Evolutionary conservation across 2,797 vertebrate genomes (phyloP).

Genomic region (Salmo trutta): DNA sequence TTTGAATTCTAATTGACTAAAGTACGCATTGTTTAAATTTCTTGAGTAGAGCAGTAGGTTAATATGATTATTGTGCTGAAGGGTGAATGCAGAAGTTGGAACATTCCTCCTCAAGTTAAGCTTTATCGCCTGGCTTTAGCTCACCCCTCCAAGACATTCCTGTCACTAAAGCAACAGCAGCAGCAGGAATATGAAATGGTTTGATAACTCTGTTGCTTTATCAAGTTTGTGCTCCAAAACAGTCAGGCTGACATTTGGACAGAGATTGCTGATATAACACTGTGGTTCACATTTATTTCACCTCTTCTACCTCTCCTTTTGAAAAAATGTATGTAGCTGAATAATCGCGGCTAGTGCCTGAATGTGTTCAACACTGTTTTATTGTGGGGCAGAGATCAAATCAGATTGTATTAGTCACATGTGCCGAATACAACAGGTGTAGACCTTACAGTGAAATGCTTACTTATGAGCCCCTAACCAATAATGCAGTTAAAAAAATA

Average conservation of each 20-base stretch:
- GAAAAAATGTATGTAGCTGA: constrained; percentile 14
- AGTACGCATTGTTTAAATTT: too few species aligned
- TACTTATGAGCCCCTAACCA: too few species aligned
- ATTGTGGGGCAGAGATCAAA: neutral
- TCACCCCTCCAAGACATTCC: constrained; percentile 52
- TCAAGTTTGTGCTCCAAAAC: constrained; percentile 30
- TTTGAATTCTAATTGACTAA: neutral
- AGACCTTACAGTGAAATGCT: too few species aligned
- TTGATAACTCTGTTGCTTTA: constrained; percentile 69
- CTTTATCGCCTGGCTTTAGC: constrained; percentile 50
- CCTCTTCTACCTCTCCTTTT: constrained; percentile 40
- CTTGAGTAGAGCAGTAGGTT: neutral
- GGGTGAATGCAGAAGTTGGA: neutral
- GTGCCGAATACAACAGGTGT: too few species aligned
- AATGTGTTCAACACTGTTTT: too few species aligned
- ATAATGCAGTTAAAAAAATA: too few species aligned
- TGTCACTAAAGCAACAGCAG: constrained; percentile 58
- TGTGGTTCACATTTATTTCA: constrained; percentile 52
- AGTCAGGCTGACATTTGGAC: neutral
- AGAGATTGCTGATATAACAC: neutral
- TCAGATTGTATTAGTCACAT: too few species aligned
- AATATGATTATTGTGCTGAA: neutral
- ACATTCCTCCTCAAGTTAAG: constrained; percentile 30
- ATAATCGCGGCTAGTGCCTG: constrained; percentile 24
- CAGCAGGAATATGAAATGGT: constrained; percentile 56